These are phyloP conservation scores for Glyptemys insculpta DNA, from an alignment of 2,797 vertebrate genomes.

Conservation along the genomic window DNA sequence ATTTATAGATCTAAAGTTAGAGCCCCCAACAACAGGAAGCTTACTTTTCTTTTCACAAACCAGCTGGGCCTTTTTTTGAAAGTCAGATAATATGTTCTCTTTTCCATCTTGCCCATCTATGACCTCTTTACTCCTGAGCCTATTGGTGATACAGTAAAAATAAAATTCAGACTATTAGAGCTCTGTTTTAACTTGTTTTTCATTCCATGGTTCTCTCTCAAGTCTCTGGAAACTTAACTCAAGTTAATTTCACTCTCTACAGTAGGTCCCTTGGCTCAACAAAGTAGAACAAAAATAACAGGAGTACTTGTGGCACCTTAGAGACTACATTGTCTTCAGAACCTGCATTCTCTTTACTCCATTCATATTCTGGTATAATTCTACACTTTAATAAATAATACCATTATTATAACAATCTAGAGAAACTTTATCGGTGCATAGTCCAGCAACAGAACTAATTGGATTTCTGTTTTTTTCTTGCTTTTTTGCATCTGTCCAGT, in stretches of 20 bases:
- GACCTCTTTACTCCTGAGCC: neutral
- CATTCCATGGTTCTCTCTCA: neutral
- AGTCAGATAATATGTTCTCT: neutral
- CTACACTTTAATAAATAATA: neutral
- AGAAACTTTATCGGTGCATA: neutral
- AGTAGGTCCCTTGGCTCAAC: neutral
- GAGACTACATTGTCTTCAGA: neutral
- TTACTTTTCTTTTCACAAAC: neutral
- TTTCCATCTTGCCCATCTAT: neutral
- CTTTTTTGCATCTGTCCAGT: neutral
- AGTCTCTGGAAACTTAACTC: neutral
- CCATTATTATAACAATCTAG: slow-evolving; percentile 9
- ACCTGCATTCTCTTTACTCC: neutral
- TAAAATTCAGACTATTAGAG: neutral
- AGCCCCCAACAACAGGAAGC: neutral
- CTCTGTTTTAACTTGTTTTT: neutral
- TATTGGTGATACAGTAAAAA: neutral
- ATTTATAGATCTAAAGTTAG: neutral
- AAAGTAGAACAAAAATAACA: neutral
- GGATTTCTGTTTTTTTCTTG: neutral
- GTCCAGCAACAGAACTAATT: neutral
- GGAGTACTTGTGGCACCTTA: too few relatives aligned
- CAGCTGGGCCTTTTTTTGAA: neutral
- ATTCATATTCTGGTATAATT: neutral
- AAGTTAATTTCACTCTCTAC: neutral